These are phyloP conservation scores for Cynocephalus volans DNA, from an alignment of 2,113 vertebrate genomes.

Conservation along the genomic window DNA sequence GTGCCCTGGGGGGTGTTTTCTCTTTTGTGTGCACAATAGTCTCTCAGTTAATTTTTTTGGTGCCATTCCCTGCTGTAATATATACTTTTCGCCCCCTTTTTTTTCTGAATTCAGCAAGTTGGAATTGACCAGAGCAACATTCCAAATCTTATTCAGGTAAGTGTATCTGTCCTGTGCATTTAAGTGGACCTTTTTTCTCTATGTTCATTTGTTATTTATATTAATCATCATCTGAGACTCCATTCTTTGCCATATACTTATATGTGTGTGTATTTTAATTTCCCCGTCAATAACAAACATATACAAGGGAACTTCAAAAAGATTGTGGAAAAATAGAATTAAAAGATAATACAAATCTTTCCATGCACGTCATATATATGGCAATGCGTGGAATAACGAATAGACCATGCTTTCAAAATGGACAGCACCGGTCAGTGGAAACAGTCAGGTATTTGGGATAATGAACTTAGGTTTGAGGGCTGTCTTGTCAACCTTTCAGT, in stretches of 20 bases:
- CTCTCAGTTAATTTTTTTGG: conserved; percentile 72
- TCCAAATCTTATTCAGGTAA: conserved; percentile 97
- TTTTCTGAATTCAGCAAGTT: conserved; percentile 96
- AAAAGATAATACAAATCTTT: no score
- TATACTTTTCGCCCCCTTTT: conserved; percentile 58
- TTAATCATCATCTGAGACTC: no score
- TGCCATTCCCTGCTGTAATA: conserved; percentile 82
- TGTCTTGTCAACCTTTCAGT: no score
- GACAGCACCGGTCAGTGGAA: not conserved
- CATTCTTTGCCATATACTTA: no score
- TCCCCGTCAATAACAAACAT: not conserved
- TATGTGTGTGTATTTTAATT: no score
- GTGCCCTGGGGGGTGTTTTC: conserved; percentile 58
- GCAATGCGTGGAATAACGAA: not conserved
- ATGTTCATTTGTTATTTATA: no score
- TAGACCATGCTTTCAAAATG: conserved; percentile 25
- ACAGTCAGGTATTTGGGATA: not conserved
- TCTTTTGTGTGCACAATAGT: conserved; percentile 68
- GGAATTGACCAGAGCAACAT: conserved; percentile 96
- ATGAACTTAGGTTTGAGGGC: no score
- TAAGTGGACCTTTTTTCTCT: no score
- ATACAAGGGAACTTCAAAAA: no score
- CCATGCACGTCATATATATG: no score
- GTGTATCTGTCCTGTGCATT: conserved; percentile 88
- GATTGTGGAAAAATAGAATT: no score